Evolutionary conservation across 1,140 invertebrate genomes (phyloP).

Genomic region (Penaeus japonicus): DNA sequence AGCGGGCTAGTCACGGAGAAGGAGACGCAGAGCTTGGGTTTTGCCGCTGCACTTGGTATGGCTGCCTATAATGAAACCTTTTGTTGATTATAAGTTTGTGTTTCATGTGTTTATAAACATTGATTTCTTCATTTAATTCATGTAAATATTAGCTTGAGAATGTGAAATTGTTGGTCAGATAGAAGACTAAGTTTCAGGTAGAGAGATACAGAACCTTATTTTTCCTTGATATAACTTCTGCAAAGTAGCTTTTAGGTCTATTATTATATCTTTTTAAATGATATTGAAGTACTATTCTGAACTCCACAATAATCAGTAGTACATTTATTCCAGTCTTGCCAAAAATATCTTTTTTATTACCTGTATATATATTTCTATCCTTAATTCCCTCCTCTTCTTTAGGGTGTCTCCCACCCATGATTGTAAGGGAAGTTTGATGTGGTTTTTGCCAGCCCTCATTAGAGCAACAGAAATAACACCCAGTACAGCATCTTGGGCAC

Average conservation of each 20-base stretch:
- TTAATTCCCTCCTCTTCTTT: not conserved
- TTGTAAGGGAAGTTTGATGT: conserved; percentile 36
- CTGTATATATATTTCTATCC: not conserved
- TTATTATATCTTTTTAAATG: no score
- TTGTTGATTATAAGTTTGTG: no score
- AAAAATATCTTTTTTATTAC: no score
- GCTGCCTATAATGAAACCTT: not conserved
- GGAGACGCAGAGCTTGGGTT: conserved; percentile 47
- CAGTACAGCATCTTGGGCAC: conserved; percentile 81
- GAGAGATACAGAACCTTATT: not conserved
- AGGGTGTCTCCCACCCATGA: conserved; percentile 40
- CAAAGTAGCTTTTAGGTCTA: no score
- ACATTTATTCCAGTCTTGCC: no score
- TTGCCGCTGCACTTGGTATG: conserved; percentile 52
- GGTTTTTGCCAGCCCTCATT: conserved; percentile 72
- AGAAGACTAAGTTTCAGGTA: not conserved
- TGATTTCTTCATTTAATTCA: not conserved
- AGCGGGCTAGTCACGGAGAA: conserved; percentile 33
- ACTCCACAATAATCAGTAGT: no score
- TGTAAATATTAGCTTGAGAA: not conserved
- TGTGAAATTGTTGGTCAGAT: not conserved
- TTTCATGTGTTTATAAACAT: not conserved
- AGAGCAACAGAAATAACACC: conserved; percentile 71
- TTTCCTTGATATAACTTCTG: not conserved
- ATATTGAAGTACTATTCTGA: no score